Evolutionary conservation across 2,888 invertebrate species (phyloP), one percentile per base, ranked within the genome.

Genomic region (Philonicus albiceps): DNA sequence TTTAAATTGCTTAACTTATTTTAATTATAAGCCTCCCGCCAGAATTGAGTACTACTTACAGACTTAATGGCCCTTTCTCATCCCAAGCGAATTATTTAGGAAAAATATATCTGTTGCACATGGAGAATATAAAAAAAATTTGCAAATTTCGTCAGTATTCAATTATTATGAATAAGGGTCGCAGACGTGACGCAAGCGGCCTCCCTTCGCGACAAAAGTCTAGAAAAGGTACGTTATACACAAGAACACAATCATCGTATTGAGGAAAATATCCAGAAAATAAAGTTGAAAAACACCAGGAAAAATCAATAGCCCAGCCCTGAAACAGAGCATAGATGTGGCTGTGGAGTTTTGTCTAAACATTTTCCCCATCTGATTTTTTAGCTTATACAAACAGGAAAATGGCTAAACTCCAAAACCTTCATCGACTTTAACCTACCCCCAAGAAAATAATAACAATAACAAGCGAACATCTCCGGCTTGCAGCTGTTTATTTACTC

Each of bases 291-390:
- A 75, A 74, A 80, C 74, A 74, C 22, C 64, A 84, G 53, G 87
- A 86, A 87, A 87, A 87, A 87, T 87, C 87, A 84, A 87, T 87
- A 87, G 40, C 76, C 76, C 86, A 84, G 84, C 87, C 86, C 87
- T 86, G 87, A 84, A 64, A 75, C n/a, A 64, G 55, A 11, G 55
- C 34, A 72, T 76, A 81, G 49, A 86, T 86, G 34, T 85, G 34
- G 72, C 31, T 31, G 19, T 55, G 31, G 37, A 49, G n/a, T 0
- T 64, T 64, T 22, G 8, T 64, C 64, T 22, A 64, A 64, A 27
- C 6, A 3, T 34, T 0, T 64, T 31, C 4, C 7, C 13, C 19
- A 75, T 37, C 3, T 64, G n/a, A 16, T 49, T 49, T 31, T n/a
- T 40, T n/a, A n/a, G 49, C n/a, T 49, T n/a, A n/a, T n/a, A 22